Evolutionary conservation across 2,113 vertebrate genomes (phyloP), one percentile per base, ranked within the genome.

Genomic region (Corvus moneduloides): DNA sequence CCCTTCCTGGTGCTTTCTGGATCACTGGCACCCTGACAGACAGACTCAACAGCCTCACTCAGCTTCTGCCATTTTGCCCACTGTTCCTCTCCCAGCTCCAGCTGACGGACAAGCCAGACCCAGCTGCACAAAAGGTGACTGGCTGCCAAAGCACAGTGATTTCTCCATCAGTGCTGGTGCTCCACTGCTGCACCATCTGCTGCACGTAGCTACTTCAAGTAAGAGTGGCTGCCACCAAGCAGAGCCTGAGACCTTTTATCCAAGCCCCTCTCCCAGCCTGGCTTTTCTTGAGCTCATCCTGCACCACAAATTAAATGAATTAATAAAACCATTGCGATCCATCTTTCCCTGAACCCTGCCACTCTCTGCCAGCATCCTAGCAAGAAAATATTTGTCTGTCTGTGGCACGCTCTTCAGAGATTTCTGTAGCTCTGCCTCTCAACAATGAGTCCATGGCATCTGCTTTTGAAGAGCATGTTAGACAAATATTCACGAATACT

Each of bases 391-490:
- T 56, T 66, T 78, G 7, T 69, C 27, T 16, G 2, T 10, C 49
- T 73, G 41, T 80, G 55, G 16, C 16, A 8, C 10, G 32, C 7
- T 49, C 43, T 69, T 71, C 19, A 55, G 64, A 62, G 51, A 51
- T 54, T 84, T 81, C 58, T 62, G 16, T 23, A 69, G 58, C 10
- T 6, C 20, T 0, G 1, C 24, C 41, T 64, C 7, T 22, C 58
- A 69, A 0, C 18, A 35, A 52, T 44, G 37, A 85, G 11, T 43
- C 37, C 33, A 11, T 1, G 0, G 24, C 17, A 7, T 13, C 37
- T 33, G 41, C 69, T 54, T 94, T 62, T 54, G 21, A 82, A 78
- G 15, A 63, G 5, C 28, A 16, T 0, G 0, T 69, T 69, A 61
- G 43, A 63, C 56, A 75, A 93, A 68, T 14, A 71, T 4, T 52